Base-by-base conservation (phyloP, 2,888 invertebrate species). In the Cheilosia soror region DNA sequence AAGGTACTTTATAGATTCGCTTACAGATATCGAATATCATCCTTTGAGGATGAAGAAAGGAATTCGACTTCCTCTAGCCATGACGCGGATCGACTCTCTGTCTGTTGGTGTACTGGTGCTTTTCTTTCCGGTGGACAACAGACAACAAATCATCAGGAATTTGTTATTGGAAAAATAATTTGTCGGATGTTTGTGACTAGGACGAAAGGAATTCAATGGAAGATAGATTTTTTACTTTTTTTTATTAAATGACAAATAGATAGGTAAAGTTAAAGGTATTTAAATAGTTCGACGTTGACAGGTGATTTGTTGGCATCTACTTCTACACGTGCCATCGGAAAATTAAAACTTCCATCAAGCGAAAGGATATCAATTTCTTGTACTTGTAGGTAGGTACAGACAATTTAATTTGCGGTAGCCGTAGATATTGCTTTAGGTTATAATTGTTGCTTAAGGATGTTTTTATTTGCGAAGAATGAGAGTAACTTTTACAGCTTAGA, bases 81-180 rank as follows among this genome's bases (percentile, higher is more conserved):
- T 49, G 69, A 37, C 25, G 42, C 42, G 63, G 63, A 55, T 81
- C 51, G 47, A 62, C 9, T 40, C 62, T 29, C 37, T 51, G 29
- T 62, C 13, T 53, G 9, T 58, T 31, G 51, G 25, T 60, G 42
- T 51, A 47, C 78, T 55, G 40, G 25, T 62, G 29, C 20, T 42
- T 47, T 60, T 44, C 60, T 80, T 62, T 60, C 63, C 49, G 57
- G 40, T 29, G 13, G 20, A 20, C 11, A 6, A 15, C 60, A n/a
- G 47, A 58, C 58, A 63, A 78, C 83, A 84, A 79, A 84, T 84
- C 69, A 84, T 57, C 44, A 69, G 79, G 75, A 84, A 75, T 84
- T 84, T 75, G 79, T 69, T 84, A 79, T 79, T 75, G 57, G 62
- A 44, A 57, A 77, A 79, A 78, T 63, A 78, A 78, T 65, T 63